These are phyloP conservation scores for Bombus huntii DNA, from an alignment of 1,140 invertebrate species.

Conservation along the genomic window DNA sequence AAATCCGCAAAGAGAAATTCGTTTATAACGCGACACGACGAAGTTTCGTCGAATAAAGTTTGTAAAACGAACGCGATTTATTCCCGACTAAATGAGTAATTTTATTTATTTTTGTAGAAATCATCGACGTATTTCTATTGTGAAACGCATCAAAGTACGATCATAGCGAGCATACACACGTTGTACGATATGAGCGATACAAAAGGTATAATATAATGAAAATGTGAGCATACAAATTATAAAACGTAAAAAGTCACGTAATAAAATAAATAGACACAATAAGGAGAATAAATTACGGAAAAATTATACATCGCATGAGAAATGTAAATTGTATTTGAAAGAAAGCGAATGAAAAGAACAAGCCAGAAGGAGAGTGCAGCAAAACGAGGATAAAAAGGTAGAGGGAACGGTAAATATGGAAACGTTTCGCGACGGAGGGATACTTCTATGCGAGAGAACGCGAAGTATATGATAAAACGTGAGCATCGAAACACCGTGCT, in stretches of 20 bases:
- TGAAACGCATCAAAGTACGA: no score
- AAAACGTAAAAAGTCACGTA: neutral
- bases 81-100: no score
- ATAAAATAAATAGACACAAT: neutral
- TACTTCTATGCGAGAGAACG: conserved; percentile 23
- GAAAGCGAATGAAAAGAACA: neutral
- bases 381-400: neutral
- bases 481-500: conserved; percentile 30
- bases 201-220: no score
- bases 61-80: neutral
- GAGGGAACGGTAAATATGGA: conserved; percentile 12
- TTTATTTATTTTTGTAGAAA: no score
- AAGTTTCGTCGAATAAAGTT: neutral
- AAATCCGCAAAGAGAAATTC: neutral
- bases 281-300: neutral
- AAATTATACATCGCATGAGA: neutral
- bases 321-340: neutral
- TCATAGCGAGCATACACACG: no score
- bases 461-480: conserved; percentile 50
- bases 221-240: no score
- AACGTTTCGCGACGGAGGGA: conserved; percentile 9
- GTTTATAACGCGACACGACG: neutral
- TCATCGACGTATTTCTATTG: no score
- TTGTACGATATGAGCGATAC: no score
- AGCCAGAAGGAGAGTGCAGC: neutral